These are phyloP conservation scores for Apteryx mantelli DNA, from an alignment of 2,113 vertebrate genomes.

Conservation along the genomic window DNA sequence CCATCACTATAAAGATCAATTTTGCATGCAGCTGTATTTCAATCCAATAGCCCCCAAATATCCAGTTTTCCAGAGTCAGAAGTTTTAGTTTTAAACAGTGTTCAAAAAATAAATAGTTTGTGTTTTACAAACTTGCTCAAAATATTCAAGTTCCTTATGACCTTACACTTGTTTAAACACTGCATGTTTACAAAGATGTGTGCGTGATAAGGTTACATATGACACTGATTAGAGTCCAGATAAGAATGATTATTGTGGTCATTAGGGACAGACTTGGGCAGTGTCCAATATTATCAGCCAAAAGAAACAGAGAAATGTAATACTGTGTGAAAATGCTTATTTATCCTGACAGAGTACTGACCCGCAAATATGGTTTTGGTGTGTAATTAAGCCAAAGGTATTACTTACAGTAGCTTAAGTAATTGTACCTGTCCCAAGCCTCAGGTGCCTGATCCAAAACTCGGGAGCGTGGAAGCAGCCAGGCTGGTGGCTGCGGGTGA, in stretches of 20 bases:
- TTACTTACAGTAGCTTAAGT: constrained; percentile 21
- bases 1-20: constrained; percentile 52
- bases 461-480: not conserved
- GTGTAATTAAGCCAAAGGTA: not conserved
- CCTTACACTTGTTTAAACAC: constrained; percentile 55
- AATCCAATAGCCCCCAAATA: constrained; percentile 21
- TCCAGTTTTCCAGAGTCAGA: constrained; percentile 7
- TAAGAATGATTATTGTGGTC: constrained; percentile 64
- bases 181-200: constrained; percentile 50
- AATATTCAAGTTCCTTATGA: constrained; percentile 44
- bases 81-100: not conserved
- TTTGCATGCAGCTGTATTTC: constrained; percentile 59
- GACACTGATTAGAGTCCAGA: constrained; percentile 51
- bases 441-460: not conserved
- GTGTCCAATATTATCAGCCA: constrained; percentile 60
- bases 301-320: constrained; percentile 42
- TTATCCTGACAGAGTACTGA: constrained; percentile 53
- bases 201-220: constrained; percentile 62
- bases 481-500: not conserved
- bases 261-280: constrained; percentile 31
- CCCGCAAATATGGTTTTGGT: constrained; percentile 20
- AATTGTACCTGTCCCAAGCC: constrained; percentile 1
- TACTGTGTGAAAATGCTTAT: constrained; percentile 61
- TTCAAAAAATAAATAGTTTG: not conserved
- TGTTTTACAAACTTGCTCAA: constrained; percentile 11